These are phyloP conservation scores for Phymastichus coffea DNA, from an alignment of 1,140 invertebrate genomes.

Conservation along the genomic window DNA sequence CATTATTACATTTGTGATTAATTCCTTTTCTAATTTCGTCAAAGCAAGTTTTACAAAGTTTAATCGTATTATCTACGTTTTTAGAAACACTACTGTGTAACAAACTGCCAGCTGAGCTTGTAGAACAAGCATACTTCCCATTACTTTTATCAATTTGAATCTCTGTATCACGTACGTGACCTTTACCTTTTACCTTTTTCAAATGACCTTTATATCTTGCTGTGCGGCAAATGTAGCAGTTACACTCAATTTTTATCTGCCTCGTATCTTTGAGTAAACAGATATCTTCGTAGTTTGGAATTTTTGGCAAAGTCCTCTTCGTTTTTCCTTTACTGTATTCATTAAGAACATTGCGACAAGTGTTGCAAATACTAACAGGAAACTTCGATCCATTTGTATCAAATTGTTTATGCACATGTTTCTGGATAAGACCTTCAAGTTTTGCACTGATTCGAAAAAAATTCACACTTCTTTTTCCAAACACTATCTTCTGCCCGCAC, in stretches of 20 bases:
- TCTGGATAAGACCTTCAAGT: background rate
- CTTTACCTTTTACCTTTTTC: background rate
- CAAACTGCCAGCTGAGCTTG: background rate
- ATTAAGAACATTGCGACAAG: background rate
- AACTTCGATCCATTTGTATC: background rate
- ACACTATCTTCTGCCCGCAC: constrained; percentile 5
- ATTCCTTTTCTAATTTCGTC: background rate
- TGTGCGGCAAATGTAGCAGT: constrained; percentile 2
- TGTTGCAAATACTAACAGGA: constrained; percentile 9
- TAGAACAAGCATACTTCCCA: constrained; percentile 3
- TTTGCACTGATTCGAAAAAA: constrained; percentile 1
- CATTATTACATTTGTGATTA: background rate
- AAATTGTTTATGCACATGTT: background rate
- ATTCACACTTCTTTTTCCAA: background rate
- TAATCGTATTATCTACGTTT: too few relatives aligned
- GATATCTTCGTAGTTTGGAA: background rate
- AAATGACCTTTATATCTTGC: background rate
- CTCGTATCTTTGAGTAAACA: constrained; percentile 9
- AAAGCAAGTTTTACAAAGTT: constrained; percentile 2
- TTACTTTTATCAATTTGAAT: background rate
- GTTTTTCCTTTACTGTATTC: constrained; percentile 1
- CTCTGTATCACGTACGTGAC: background rate
- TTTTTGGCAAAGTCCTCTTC: background rate
- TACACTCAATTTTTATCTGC: background rate
- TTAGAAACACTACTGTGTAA: background rate